Percentiles rank a stretch among this genome's conserved stretches.
phyloP scores from a whole-genome alignment of 1,140 invertebrate species.

The Drosophila pachea region DNA sequence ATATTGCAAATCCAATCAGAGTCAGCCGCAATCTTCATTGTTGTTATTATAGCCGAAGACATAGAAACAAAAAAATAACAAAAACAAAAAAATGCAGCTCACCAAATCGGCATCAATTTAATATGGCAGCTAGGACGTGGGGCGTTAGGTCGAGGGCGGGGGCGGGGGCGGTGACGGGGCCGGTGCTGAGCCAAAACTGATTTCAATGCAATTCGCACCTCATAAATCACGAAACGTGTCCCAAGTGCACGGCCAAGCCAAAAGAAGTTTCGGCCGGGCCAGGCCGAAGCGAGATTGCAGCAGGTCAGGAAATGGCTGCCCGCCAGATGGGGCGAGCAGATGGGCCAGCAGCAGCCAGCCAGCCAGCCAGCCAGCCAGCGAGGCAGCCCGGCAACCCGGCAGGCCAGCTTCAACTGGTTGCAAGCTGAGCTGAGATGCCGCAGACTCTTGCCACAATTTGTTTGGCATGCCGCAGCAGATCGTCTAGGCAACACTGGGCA shows the following conservation, averaged over 20 bases:
- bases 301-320: constrained; percentile 40
- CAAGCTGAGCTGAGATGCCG: neutral
- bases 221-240: constrained; percentile 79
- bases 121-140: constrained; percentile 44
- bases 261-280: constrained; percentile 43
- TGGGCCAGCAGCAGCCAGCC: constrained; percentile 3
- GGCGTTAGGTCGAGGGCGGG: constrained; percentile 3
- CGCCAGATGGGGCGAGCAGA: constrained; percentile 13
- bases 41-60: constrained; percentile 22
- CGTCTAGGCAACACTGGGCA: constrained; percentile 7
- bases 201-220: constrained; percentile 79
- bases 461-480: constrained; percentile 10
- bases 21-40: constrained; percentile 51
- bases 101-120: constrained; percentile 74
- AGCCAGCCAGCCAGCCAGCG: neutral
- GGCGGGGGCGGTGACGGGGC: neutral
- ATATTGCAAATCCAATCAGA: constrained; percentile 67
- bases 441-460: constrained; percentile 23
- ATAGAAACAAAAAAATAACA: constrained; percentile 17
- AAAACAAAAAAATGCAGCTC: constrained; percentile 35
- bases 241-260: constrained; percentile 47
- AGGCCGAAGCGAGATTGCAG: constrained; percentile 28
- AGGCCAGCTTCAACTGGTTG: constrained; percentile 4
- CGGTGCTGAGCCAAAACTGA: constrained; percentile 49
- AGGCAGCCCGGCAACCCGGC: neutral